phyloP scores from a whole-genome alignment of 35 echinoderm and acorn worm species.

The Heliocidaris erythrogramma region DNA sequence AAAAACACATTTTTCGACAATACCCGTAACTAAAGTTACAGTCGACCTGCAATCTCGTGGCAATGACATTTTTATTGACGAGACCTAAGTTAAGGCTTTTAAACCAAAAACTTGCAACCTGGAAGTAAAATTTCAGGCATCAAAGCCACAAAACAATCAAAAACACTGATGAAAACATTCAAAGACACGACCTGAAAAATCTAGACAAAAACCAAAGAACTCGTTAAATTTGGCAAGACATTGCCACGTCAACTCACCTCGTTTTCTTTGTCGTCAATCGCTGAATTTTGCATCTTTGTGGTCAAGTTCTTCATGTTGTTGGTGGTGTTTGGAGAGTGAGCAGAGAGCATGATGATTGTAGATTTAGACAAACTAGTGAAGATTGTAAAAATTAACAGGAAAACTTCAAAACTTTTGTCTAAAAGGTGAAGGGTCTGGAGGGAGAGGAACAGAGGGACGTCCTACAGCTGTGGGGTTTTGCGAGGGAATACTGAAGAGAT shows the following conservation, averaged over 20 bases:
- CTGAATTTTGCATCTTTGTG: conserved; percentile 50
- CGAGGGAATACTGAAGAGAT: background rate
- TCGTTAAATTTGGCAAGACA: background rate
- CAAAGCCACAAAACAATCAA: background rate
- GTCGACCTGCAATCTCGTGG: too few species aligned
- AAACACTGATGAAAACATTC: background rate
- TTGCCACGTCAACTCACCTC: conserved; percentile 56
- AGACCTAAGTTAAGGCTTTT: too few species aligned
- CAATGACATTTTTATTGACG: too few species aligned
- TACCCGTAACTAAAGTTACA: too few species aligned
- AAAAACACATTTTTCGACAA: too few species aligned
- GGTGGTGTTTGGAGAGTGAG: conserved; percentile 82
- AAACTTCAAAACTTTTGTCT: conserved; percentile 48
- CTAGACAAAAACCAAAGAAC: background rate
- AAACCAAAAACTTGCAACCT: too few species aligned
- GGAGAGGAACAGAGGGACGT: conserved; percentile 32
- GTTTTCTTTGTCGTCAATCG: conserved; percentile 84
- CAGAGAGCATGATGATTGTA: conserved; percentile 70
- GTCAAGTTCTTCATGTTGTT: conserved; percentile 77
- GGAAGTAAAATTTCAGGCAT: too few species aligned
- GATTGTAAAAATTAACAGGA: background rate
- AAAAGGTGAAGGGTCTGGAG: background rate
- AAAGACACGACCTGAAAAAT: background rate
- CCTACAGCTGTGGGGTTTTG: background rate
- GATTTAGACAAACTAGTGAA: conserved; percentile 49